Percentiles rank a stretch among this genome's conserved stretches.
phyloP scores from a whole-genome alignment of 23 tunicate genomes.

The Trididemnum clinides region DNA sequence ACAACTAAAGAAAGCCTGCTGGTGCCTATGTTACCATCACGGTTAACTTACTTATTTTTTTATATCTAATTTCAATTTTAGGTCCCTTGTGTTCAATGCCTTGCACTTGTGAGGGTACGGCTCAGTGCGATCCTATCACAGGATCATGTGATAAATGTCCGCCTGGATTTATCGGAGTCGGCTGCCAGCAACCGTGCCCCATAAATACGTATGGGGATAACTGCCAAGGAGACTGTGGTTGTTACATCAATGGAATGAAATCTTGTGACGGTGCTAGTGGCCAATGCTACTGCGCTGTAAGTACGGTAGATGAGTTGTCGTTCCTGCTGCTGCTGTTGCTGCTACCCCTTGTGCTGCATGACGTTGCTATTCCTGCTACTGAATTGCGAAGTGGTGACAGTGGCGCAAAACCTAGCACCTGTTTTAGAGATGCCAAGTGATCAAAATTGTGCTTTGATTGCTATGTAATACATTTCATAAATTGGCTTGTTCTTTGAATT shows the following conservation, averaged over 20 bases:
- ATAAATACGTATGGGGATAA: slow-evolving; percentile 27
- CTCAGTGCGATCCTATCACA: slow-evolving; percentile 52
- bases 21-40: too few species aligned
- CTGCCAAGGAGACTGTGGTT: slow-evolving; percentile 11
- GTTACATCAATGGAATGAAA: not conserved
- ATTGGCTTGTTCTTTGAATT: too few species aligned
- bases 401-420: too few species aligned
- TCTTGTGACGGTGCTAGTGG: slow-evolving; percentile 45
- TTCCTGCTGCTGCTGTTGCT: too few species aligned
- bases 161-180: slow-evolving; percentile 27
- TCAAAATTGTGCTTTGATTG: too few species aligned
- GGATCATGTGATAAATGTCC: slow-evolving; percentile 53
- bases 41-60: too few species aligned
- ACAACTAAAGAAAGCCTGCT: too few species aligned
- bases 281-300: slow-evolving; percentile 33
- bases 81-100: slow-evolving; percentile 18
- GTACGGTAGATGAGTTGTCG: not conserved
- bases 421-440: too few species aligned
- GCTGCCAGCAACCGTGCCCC: slow-evolving; percentile 30
- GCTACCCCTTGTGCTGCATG: too few species aligned
- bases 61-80: not conserved
- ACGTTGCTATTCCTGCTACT: too few species aligned
- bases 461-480: too few species aligned
- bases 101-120: slow-evolving; percentile 60
- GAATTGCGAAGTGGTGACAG: too few species aligned